Evolutionary conservation across 1,140 invertebrate species (phyloP).

Genomic region (Caenorhabditis inopinata): DNA sequence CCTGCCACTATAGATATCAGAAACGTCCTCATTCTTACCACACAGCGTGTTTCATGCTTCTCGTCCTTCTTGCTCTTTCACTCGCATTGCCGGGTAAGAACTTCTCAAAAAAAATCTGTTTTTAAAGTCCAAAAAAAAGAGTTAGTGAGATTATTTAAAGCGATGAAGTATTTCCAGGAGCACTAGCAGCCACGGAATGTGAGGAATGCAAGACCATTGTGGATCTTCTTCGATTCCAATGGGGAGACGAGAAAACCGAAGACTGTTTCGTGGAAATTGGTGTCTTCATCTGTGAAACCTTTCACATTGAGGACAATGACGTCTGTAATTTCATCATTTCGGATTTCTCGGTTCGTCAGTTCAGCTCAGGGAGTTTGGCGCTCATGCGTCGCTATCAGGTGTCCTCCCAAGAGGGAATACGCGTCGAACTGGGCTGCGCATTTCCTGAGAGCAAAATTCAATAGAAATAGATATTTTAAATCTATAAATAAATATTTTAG

Average conservation of each 20-base stretch:
- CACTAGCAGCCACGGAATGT: not conserved
- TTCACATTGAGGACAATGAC: conserved; percentile 49
- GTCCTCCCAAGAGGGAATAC: too few species aligned
- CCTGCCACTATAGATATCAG: not conserved
- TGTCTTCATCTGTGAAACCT: conserved; percentile 43
- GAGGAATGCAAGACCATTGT: conserved; percentile 19
- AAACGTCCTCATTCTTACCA: not conserved
- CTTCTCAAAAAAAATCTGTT: too few species aligned
- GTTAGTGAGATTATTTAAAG: too few species aligned
- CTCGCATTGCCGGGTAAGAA: not conserved
- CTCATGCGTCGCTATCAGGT: too few species aligned
- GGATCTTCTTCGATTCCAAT: not conserved
- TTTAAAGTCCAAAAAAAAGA: not conserved
- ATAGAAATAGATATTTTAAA: not conserved
- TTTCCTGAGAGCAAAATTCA: too few species aligned
- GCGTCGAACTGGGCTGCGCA: too few species aligned
- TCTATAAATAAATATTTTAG: conserved; percentile 13
- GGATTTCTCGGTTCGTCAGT: conserved; percentile 47
- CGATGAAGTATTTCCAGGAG: not conserved
- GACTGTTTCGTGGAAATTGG: conserved; percentile 16
- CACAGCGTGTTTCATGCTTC: not conserved
- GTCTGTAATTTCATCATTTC: conserved; percentile 53
- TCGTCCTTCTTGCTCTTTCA: conserved; percentile 2
- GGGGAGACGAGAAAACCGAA: conserved; percentile 18
- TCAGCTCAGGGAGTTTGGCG: too few species aligned